Evolutionary conservation across 2,888 invertebrate species (phyloP), one percentile per base, ranked within the genome.

Genomic region (Eulithis testata): DNA sequence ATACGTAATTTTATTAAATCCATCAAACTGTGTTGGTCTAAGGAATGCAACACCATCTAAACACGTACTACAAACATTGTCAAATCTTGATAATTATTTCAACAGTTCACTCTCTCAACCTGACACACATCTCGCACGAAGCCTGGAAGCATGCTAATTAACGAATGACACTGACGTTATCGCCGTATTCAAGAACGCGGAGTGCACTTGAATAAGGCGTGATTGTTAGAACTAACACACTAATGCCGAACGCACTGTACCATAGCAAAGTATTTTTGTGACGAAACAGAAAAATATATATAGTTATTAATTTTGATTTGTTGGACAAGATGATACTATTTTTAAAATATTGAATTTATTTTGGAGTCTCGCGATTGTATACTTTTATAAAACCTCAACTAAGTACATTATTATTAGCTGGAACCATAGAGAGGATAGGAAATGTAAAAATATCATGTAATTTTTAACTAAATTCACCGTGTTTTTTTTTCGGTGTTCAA

Each of bases 31-130:
- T 84, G 89, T 89, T 85, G 89, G 90, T 87, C 85, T 88, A 88
- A 90, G 92, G 92, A 92, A 92, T 92, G 92, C 90, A 88, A 83
- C 86, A 87, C 88, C 90, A 86, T 82, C 86, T 86, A 87, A 85
- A 89, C 86, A 87, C 79, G 69, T 63, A 43, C 56, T 60, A 63
- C 52, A 57, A 56, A 58, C 56, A 54, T 51, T 27, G 63, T 52
- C 59, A 60, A 50, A 58, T 44, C 36, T 43, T 11, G 44, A 58
- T 58, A 53, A 52, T 51, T 31, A 45, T 45, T 11, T 36, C 8
- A 4, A 60, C 11, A 56, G 60, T 56, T n/a, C 54, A 50, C 43
- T 52, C 67, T 54, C 55, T 57, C 43, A 21, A 49, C 45, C 59
- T 31, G 12, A 27, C 73, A 72, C 63, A 62, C 71, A 6, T 43